Percentiles rank a stretch among this genome's conserved stretches.
These are phyloP conservation scores for Drosophila multiciliata DNA, from an alignment of 2,888 invertebrate species.

Conservation along the genomic window DNA sequence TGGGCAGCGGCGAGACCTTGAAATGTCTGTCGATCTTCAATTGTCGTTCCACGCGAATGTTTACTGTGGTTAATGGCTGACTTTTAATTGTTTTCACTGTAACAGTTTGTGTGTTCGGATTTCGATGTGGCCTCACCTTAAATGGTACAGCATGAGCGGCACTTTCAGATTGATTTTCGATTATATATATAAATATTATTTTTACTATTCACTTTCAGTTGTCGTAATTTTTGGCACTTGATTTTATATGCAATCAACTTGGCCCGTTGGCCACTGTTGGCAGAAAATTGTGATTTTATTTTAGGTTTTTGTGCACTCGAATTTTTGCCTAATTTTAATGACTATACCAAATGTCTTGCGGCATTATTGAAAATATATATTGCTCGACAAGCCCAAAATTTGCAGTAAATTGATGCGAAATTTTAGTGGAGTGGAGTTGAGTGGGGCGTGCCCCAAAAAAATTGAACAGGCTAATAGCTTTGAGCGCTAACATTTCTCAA, in stretches of 20 bases:
- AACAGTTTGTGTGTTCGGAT: constrained; percentile 46
- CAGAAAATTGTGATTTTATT: constrained; percentile 38
- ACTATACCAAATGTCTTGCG: constrained; percentile 13
- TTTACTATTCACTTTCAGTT: constrained; percentile 46
- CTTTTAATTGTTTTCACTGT: constrained; percentile 62
- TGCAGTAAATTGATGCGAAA: constrained; percentile 31
- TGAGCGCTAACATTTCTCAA: background rate
- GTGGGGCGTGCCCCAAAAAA: background rate
- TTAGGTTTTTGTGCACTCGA: constrained; percentile 24
- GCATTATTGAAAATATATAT: constrained; percentile 23
- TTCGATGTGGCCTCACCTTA: constrained; percentile 45
- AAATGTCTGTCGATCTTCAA: constrained; percentile 52
- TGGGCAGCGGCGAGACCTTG: constrained; percentile 59
- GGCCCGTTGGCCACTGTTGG: constrained; percentile 38
- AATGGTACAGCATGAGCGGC: constrained; percentile 38
- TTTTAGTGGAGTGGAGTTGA: background rate
- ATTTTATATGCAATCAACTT: constrained; percentile 51
- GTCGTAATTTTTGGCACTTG: constrained; percentile 42
- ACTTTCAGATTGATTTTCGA: constrained; percentile 52
- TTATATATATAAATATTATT: constrained; percentile 17
- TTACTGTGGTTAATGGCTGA: constrained; percentile 58
- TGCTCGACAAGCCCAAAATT: constrained; percentile 17
- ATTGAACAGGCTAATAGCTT: background rate
- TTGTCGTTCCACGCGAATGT: constrained; percentile 34
- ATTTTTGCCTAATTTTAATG: constrained; percentile 27